A percentile compares a stretch with the other conserved stretches of the same genome.
These are phyloP conservation scores for Odontomyia ornata DNA, from an alignment of 2,888 invertebrate species.

Conservation along the genomic window DNA sequence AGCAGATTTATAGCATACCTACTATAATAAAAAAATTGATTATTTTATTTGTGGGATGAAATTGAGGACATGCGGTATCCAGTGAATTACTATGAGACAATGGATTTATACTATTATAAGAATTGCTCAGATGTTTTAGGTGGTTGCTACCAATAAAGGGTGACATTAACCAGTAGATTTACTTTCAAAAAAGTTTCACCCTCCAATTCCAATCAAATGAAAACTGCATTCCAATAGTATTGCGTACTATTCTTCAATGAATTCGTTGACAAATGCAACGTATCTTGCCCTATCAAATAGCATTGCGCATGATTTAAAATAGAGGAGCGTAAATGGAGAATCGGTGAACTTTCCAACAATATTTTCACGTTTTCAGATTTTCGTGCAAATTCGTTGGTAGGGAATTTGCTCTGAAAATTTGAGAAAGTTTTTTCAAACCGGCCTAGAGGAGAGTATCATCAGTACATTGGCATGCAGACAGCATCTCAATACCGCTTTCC, in stretches of 20 bases:
- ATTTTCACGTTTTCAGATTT: constrained; percentile 13
- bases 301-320: constrained; percentile 2
- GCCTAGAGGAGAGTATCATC: not conserved
- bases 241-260: constrained; percentile 33
- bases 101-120: no score
- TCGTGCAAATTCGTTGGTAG: constrained; percentile 7
- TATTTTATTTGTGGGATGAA: no score
- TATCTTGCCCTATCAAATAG: not conserved
- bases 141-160: not conserved
- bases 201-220: constrained; percentile 32
- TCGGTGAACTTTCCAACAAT: constrained; percentile 17
- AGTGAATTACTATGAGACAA: no score
- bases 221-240: constrained; percentile 13
- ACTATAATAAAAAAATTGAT: no score
- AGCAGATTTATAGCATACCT: no score
- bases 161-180: not conserved
- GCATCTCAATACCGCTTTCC: constrained; percentile 14
- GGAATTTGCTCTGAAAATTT: not conserved
- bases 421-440: constrained; percentile 1
- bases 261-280: not conserved
- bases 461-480: constrained; percentile 34
- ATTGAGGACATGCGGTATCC: no score
- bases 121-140: no score
- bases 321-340: not conserved
- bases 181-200: not conserved